These are phyloP conservation scores for Tenthredo scrophulariae DNA, from an alignment of 2,888 invertebrate genomes.

Conservation along the genomic window DNA sequence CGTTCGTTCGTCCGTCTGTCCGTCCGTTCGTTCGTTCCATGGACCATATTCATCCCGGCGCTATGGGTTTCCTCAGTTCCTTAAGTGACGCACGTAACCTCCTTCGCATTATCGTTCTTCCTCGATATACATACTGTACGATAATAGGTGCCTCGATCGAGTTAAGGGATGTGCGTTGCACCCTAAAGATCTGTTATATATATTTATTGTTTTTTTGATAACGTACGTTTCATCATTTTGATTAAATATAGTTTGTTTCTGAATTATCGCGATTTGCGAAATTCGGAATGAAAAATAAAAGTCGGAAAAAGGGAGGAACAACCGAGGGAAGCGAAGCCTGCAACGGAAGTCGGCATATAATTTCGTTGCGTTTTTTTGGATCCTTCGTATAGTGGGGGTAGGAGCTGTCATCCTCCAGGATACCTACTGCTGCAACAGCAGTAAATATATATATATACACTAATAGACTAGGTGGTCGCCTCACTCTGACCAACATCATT, in stretches of 20 bases:
- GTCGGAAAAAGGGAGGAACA: not conserved
- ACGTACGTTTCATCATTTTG: no score
- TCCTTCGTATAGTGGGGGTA: not conserved
- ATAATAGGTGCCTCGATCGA: not conserved
- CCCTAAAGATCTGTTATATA: not conserved
- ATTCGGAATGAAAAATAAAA: not conserved
- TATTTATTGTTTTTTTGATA: not conserved
- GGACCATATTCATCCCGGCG: constrained; percentile 43
- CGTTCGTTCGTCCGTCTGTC: constrained; percentile 58
- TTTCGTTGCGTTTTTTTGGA: not conserved
- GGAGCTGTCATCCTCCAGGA: constrained; percentile 27
- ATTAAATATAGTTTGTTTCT: not conserved
- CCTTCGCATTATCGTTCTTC: not conserved
- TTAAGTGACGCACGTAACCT: not conserved
- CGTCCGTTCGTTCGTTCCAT: constrained; percentile 59
- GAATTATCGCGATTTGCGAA: not conserved
- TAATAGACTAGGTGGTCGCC: constrained; percentile 46
- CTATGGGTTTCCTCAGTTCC: not conserved
- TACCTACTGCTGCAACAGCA: not conserved
- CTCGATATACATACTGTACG: not conserved
- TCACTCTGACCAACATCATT: constrained; percentile 16
- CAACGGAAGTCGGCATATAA: constrained; percentile 30
- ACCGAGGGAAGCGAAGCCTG: not conserved
- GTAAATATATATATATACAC: not conserved
- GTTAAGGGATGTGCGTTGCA: not conserved